These are phyloP conservation scores for Pampusana beccarii DNA, from an alignment of 2,113 vertebrate species.

Conservation along the genomic window DNA sequence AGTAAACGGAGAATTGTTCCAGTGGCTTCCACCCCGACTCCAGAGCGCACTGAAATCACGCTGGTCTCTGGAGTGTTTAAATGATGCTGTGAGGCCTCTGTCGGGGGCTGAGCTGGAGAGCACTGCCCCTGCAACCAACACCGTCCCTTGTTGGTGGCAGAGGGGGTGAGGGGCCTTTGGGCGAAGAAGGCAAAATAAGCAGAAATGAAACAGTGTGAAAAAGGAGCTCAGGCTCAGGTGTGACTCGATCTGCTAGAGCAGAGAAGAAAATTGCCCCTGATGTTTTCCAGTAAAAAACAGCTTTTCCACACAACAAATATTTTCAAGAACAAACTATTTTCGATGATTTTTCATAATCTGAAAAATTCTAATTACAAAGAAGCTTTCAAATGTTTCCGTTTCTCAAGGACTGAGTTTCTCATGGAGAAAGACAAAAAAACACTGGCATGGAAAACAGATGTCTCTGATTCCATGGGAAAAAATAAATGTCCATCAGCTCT, in stretches of 20 bases:
- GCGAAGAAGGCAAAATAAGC: neutral
- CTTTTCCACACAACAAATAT: neutral
- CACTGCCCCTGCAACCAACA: accelerated
- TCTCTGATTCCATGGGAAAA: neutral
- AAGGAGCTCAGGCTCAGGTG: neutral
- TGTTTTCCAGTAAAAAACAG: neutral
- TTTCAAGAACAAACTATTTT: neutral
- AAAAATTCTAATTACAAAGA: neutral
- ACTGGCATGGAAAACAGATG: neutral
- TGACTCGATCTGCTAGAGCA: neutral
- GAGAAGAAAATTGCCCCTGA: neutral
- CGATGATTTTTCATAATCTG: neutral
- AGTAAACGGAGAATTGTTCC: neutral
- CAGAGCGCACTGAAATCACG: accelerated
- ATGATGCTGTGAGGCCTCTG: neutral
- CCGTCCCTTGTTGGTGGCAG: accelerated
- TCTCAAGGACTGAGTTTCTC: neutral
- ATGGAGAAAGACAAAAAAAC: neutral
- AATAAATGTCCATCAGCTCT: neutral
- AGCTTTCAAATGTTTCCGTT: neutral
- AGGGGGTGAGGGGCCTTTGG: accelerated
- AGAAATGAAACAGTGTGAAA: neutral
- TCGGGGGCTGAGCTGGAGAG: accelerated
- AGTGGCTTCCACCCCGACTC: neutral
- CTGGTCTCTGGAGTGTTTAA: accelerated